Conservation (phyloP, 2,113 vertebrate species). For the Gnathonemus longibarbis region DNA sequence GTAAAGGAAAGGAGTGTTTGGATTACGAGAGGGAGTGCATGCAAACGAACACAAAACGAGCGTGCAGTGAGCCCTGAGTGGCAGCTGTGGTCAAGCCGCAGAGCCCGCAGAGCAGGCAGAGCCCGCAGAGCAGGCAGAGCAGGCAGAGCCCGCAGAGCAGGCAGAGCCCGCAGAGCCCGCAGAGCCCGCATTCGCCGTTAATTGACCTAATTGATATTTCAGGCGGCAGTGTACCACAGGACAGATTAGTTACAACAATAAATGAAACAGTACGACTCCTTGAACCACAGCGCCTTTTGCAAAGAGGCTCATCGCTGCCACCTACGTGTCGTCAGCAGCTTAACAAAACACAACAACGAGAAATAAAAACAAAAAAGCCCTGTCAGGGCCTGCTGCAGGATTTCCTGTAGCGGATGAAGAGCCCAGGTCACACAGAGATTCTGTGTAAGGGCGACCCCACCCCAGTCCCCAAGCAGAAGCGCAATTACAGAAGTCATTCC, state of each 20-base stretch:
- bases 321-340: not conserved
- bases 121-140: not conserved
- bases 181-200: not conserved
- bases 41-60: not conserved
- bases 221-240: not conserved
- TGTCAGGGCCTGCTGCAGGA: not conserved
- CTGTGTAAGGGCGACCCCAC: not conserved
- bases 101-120: not conserved
- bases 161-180: too few relatives aligned
- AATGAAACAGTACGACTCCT: not conserved
- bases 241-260: not conserved
- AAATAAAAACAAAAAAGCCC: not conserved
- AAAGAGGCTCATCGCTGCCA: not conserved
- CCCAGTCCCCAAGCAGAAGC: constrained; percentile 7
- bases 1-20: constrained; percentile 34
- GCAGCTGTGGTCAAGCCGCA: constrained; percentile 12
- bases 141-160: too few relatives aligned
- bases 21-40: constrained; percentile 25
- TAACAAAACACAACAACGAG: not conserved
- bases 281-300: not conserved
- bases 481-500: constrained; percentile 37
- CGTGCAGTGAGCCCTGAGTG: not conserved
- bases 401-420: not conserved
- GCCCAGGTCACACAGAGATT: not conserved
- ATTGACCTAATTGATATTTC: not conserved